phyloP scores from a whole-genome alignment of 64 coral and sea anemone species.

The Acropora yongei region DNA sequence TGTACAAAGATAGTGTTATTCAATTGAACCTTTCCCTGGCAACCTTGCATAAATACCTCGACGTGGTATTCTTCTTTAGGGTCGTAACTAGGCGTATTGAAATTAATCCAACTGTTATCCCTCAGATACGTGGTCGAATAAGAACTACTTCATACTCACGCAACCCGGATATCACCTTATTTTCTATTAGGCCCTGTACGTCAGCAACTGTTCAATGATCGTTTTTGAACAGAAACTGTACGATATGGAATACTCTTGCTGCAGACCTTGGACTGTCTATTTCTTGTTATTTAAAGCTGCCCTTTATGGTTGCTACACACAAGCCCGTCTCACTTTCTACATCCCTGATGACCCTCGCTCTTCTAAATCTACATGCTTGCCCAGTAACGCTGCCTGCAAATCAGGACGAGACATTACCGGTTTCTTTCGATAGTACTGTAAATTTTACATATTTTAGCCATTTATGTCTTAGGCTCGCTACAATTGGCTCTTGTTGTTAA shows the following conservation, averaged over 20 bases:
- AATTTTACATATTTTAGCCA: neutral
- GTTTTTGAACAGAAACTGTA: too few relatives aligned
- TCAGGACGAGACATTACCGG: too few relatives aligned
- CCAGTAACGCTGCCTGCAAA: neutral
- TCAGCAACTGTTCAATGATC: neutral
- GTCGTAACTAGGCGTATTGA: neutral
- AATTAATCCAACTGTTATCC: neutral
- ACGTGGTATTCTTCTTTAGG: neutral
- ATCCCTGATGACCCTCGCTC: neutral
- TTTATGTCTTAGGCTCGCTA: neutral
- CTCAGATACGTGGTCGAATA: neutral
- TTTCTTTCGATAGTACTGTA: too few relatives aligned
- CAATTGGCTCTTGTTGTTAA: neutral
- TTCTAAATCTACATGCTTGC: neutral
- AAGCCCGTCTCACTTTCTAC: too few relatives aligned
- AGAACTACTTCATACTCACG: neutral
- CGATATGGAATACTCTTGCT: neutral
- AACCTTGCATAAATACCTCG: neutral
- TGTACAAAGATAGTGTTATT: neutral
- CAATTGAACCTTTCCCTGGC: neutral
- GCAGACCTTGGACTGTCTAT: neutral
- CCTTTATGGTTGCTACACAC: too few relatives aligned
- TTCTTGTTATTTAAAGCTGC: neutral
- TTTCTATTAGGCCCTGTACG: neutral
- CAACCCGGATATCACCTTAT: neutral